phyloP scores from a whole-genome alignment of 2,888 invertebrate species.

The Anaspis maculata region DNA sequence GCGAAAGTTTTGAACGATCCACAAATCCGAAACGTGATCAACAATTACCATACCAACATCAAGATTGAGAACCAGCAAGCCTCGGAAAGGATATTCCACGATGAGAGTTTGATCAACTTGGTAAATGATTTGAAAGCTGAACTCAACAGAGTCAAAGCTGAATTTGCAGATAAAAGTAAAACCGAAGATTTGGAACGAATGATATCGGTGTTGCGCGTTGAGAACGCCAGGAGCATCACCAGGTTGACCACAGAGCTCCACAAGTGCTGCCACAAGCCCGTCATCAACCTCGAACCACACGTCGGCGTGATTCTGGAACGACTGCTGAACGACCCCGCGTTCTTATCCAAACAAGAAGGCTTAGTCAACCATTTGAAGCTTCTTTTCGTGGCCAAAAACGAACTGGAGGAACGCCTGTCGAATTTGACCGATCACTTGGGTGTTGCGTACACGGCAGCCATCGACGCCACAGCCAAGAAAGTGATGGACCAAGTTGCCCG shows the following conservation, averaged over 20 bases:
- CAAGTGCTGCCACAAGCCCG: conserved; percentile 30
- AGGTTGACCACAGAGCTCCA: conserved; percentile 23
- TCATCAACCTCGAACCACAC: conserved; percentile 33
- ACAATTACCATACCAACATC: conserved; percentile 15
- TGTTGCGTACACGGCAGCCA: conserved; percentile 40
- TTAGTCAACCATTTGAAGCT: conserved; percentile 52
- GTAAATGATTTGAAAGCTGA: conserved; percentile 33
- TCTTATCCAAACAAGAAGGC: conserved; percentile 39
- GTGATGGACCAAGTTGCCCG: conserved; percentile 33
- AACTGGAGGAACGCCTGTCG: conserved; percentile 49
- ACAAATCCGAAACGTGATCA: conserved; percentile 24
- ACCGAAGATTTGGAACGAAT: conserved; percentile 30
- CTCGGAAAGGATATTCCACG: conserved; percentile 1
- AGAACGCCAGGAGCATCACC: conserved; percentile 18
- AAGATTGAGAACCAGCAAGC: conserved; percentile 4
- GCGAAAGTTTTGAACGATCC: conserved; percentile 35
- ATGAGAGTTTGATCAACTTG: conserved; percentile 13
- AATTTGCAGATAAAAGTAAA: conserved; percentile 39
- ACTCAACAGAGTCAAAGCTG: conserved; percentile 49
- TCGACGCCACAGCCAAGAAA: conserved; percentile 33
- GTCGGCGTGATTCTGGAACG: conserved; percentile 27
- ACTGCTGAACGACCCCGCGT: conserved; percentile 31
- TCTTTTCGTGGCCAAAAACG: conserved; percentile 55
- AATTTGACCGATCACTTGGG: conserved; percentile 45
- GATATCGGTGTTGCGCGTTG: conserved; percentile 22